A percentile compares a stretch with the other conserved stretches of the same genome.
These are phyloP conservation scores for Lepidurus couesii DNA, from an alignment of 1,140 invertebrate genomes.

Conservation along the genomic window DNA sequence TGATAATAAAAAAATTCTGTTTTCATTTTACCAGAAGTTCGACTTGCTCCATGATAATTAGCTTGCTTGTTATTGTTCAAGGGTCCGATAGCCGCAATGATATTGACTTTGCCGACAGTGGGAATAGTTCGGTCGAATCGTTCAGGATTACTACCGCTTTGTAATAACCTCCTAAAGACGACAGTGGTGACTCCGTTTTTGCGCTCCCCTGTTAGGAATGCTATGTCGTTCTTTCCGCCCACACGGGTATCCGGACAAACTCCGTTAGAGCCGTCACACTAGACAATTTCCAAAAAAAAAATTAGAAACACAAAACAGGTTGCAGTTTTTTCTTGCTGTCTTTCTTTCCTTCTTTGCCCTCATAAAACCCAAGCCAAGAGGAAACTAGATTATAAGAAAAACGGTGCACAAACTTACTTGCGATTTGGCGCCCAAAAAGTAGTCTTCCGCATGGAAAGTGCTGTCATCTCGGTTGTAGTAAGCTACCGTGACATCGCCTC, in stretches of 20 bases:
- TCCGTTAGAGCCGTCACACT: slow-evolving; percentile 59
- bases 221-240: slow-evolving; percentile 72
- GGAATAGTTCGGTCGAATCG: slow-evolving; percentile 48
- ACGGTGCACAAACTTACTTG: slow-evolving; percentile 49
- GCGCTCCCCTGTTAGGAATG: slow-evolving; percentile 63
- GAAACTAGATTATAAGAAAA: background rate
- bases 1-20: background rate
- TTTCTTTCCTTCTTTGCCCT: background rate
- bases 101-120: slow-evolving; percentile 54
- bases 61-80: slow-evolving; percentile 72
- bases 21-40: slow-evolving; percentile 23
- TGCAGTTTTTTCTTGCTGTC: background rate
- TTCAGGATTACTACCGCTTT: slow-evolving; percentile 43
- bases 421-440: slow-evolving; percentile 72
- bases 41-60: slow-evolving; percentile 75
- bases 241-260: slow-evolving; percentile 78
- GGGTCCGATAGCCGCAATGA: slow-evolving; percentile 82
- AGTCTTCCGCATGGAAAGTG: slow-evolving; percentile 71
- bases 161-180: slow-evolving; percentile 66
- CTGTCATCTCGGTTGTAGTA: slow-evolving; percentile 59
- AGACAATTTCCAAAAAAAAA: background rate
- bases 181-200: slow-evolving; percentile 76
- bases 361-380: background rate
- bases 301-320: background rate
- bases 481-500: slow-evolving; percentile 75